Conservation (phyloP, 2,888 invertebrate species). For the Rhogogaster chlorosoma region DNA sequence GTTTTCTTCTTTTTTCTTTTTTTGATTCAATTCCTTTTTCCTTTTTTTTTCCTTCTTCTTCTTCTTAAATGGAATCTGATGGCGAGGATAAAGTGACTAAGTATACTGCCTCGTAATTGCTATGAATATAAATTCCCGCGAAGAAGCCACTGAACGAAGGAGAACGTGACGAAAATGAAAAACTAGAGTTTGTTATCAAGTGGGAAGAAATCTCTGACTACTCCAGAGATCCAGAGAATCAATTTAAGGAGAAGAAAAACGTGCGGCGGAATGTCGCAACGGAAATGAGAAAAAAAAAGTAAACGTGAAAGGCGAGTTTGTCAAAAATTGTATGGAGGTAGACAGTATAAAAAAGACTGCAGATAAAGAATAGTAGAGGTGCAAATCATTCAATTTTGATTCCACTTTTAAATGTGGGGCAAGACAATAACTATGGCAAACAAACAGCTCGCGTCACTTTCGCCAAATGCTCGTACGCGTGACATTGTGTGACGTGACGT, state of each 20-base stretch:
- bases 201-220: conserved; percentile 2
- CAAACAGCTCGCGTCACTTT: background rate
- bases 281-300: conserved; percentile 34
- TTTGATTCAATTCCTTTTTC: background rate
- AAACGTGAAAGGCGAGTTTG: background rate
- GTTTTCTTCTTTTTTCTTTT: background rate
- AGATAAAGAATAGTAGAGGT: background rate
- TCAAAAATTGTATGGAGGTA: background rate
- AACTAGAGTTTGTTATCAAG: conserved; percentile 36
- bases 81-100: conserved; percentile 32
- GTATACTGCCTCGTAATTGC: conserved; percentile 37
- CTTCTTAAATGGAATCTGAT: conserved; percentile 23
- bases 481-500: conserved; percentile 56
- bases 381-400: background rate
- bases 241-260: conserved; percentile 41
- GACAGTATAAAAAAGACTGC: background rate
- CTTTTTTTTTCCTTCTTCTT: background rate
- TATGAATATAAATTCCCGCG: conserved; percentile 45
- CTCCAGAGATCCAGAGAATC: conserved; percentile 1
- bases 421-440: background rate
- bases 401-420: background rate
- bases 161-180: conserved; percentile 42
- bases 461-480: conserved; percentile 58
- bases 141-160: conserved; percentile 38
- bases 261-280: background rate